A percentile compares a stretch with the other conserved stretches of the same genome.
Conservation (phyloP, 2,113 vertebrate genomes). For the Daubentonia madagascariensis region DNA sequence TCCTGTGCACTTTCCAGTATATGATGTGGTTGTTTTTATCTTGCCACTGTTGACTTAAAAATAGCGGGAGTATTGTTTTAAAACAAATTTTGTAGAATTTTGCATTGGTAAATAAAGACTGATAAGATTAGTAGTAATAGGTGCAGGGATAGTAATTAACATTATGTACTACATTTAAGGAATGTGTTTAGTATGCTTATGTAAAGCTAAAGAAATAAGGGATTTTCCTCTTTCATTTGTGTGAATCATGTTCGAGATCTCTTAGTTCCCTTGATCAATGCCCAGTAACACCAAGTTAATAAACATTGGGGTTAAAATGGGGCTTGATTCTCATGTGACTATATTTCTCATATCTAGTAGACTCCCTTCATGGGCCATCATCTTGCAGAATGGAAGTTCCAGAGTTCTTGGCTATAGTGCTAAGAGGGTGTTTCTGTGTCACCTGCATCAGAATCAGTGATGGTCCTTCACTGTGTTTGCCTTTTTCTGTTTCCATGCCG, state of each 20-base stretch:
- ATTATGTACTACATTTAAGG: not conserved
- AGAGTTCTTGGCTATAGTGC: not conserved
- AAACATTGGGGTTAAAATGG: not conserved
- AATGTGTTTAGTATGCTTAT: not conserved
- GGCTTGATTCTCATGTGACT: not conserved
- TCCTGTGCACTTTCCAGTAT: not conserved
- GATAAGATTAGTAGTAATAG: not conserved
- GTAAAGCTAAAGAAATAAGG: not conserved
- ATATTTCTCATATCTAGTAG: not conserved
- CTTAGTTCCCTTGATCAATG: not conserved
- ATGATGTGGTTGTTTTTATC: not conserved
- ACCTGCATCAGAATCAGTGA: no score
- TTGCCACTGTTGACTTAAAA: not conserved
- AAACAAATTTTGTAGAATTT: conserved; percentile 5
- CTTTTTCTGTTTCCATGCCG: not conserved
- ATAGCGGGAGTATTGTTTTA: not conserved
- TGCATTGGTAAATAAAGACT: not conserved
- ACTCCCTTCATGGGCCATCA: not conserved
- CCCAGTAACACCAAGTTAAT: not conserved
- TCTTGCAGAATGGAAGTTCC: not conserved
- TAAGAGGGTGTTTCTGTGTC: not conserved
- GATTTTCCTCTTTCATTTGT: not conserved
- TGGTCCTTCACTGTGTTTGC: not conserved
- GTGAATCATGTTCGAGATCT: not conserved
- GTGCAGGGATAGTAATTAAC: not conserved